Conservation (phyloP, 2,888 invertebrate species). For the Ferdinandea cuprea region DNA sequence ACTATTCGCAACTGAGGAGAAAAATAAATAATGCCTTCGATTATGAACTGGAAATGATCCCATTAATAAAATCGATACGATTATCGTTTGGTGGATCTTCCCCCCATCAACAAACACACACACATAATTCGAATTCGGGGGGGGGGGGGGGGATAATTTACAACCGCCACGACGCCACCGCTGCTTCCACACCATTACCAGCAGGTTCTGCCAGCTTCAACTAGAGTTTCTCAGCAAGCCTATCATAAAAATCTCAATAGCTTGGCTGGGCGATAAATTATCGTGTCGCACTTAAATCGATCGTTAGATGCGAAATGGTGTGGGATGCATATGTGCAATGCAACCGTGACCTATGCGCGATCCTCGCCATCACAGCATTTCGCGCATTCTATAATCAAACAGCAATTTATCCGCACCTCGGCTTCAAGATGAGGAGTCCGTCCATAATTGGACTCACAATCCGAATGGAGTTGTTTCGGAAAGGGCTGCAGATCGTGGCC, state of each 20-base stretch:
- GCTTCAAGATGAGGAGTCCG: too few species aligned
- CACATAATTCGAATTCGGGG: conserved; percentile 46
- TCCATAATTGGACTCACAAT: conserved; percentile 57
- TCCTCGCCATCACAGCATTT: conserved; percentile 17
- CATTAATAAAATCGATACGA: conserved; percentile 73
- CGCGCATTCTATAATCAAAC: conserved; percentile 53
- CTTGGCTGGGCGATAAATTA: conserved; percentile 59
- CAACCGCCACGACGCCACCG: conserved; percentile 38
- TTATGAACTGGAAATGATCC: conserved; percentile 70
- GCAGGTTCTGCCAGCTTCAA: conserved; percentile 42
- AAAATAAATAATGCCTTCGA: conserved; percentile 71
- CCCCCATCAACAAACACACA: conserved; percentile 14
- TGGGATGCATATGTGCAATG: conserved; percentile 49
- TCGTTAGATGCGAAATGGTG: conserved; percentile 59
- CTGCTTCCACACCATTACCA: conserved; percentile 44
- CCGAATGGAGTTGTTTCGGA: conserved; percentile 50
- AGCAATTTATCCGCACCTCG: conserved; percentile 49
- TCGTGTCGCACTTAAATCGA: conserved; percentile 53
- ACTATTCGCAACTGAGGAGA: conserved; percentile 32
- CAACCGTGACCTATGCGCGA: conserved; percentile 60
- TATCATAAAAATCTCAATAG: conserved; percentile 58
- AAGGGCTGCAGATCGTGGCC: not conserved
- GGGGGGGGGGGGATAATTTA: conserved; percentile 66
- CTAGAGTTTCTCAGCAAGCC: conserved; percentile 9
- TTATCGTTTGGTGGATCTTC: conserved; percentile 51